A percentile compares a stretch with the other conserved stretches of the same genome.
These are phyloP conservation scores for Automeris io DNA, from an alignment of 2,888 invertebrate species.

Conservation along the genomic window DNA sequence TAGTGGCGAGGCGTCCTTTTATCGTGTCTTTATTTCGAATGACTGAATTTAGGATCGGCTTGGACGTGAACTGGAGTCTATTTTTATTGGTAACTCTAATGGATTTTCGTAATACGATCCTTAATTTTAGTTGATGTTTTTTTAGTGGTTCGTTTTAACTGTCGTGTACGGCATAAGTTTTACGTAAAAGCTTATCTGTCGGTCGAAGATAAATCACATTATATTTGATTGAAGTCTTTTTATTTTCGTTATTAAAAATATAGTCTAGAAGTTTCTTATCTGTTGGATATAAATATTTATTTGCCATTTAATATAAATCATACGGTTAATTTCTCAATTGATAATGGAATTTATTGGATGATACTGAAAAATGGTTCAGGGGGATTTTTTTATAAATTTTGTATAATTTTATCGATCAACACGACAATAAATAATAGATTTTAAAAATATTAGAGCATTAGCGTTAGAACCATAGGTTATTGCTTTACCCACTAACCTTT, in stretches of 20 bases:
- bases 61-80: conserved; percentile 39
- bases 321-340: too few species aligned
- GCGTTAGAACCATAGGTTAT: too few species aligned
- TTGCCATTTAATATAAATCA: too few species aligned
- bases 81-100: conserved; percentile 70
- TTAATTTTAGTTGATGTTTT: conserved; percentile 55
- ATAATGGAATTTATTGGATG: too few species aligned
- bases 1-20: conserved; percentile 28
- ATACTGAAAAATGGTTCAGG: too few species aligned
- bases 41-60: conserved; percentile 50
- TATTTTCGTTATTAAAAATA: conserved; percentile 12
- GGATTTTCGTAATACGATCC: conserved; percentile 73
- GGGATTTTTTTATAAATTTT: too few species aligned
- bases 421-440: too few species aligned
- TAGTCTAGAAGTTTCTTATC: too few species aligned
- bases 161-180: conserved; percentile 42
- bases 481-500: too few species aligned
- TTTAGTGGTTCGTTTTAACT: conserved; percentile 43
- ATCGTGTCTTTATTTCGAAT: conserved; percentile 52
- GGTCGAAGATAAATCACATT: conserved; percentile 35
- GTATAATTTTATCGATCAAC: too few species aligned
- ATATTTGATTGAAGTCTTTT: conserved; percentile 7
- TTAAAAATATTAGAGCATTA: too few species aligned
- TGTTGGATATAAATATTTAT: too few species aligned
- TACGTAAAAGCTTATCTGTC: conserved; percentile 35